Conservation (phyloP, 1,140 invertebrate species). For the Diachasmimorpha longicaudata region DNA sequence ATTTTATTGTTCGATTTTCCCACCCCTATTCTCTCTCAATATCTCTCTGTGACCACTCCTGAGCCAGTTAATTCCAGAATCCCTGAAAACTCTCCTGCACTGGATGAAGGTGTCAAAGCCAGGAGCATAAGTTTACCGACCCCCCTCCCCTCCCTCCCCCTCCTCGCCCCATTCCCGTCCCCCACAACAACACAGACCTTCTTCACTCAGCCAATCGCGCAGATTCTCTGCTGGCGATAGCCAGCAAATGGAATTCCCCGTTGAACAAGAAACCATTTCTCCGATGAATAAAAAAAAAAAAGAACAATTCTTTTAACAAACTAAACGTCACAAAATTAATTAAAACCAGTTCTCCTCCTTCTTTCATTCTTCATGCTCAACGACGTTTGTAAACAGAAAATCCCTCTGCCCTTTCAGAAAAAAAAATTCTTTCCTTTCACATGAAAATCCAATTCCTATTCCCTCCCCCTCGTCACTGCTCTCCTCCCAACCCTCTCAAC, state of each 20-base stretch:
- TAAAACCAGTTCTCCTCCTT: background rate
- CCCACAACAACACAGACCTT: background rate
- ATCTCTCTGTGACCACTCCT: background rate
- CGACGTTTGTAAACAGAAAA: background rate
- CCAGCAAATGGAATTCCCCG: background rate
- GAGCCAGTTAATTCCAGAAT: background rate
- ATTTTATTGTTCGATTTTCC: too few species aligned
- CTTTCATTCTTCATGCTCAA: background rate
- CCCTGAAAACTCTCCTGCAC: background rate
- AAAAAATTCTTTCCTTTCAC: background rate
- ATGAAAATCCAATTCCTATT: background rate
- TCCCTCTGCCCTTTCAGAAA: background rate
- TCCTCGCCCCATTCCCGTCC: background rate
- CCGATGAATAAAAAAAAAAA: background rate
- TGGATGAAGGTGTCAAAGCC: conserved; percentile 3
- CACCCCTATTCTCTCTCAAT: background rate
- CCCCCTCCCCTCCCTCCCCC: background rate
- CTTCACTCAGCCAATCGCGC: background rate
- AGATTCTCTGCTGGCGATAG: background rate
- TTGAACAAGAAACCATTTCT: background rate
- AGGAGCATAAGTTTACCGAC: background rate
- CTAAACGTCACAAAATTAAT: background rate
- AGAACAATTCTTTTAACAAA: background rate
- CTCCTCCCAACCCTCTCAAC: background rate
- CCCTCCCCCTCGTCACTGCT: background rate